These are phyloP conservation scores for Hydroisotoma schaefferi DNA, from an alignment of 2,888 invertebrate genomes.

Conservation along the genomic window DNA sequence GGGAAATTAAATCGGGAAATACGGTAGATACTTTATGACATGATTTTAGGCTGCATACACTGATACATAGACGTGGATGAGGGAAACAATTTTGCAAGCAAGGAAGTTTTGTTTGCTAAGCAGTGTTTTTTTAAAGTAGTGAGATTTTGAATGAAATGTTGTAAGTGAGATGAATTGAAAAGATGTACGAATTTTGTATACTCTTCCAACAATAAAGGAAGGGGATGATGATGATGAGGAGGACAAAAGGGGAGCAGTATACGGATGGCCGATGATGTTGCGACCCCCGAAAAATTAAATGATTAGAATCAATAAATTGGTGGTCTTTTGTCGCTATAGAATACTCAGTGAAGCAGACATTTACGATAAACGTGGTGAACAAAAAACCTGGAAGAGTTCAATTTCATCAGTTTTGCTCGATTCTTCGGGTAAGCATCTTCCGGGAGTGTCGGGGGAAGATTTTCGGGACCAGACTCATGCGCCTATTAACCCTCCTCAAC, in stretches of 20 bases:
- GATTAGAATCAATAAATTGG: conserved; percentile 50
- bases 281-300: conserved; percentile 49
- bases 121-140: too few relatives aligned
- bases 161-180: too few relatives aligned
- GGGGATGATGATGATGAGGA: conserved; percentile 17
- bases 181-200: too few relatives aligned
- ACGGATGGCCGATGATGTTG: conserved; percentile 31
- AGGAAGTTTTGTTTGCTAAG: too few relatives aligned
- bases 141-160: too few relatives aligned
- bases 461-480: conserved; percentile 1
- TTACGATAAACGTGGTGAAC: conserved; percentile 39
- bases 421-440: conserved; percentile 1
- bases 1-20: too few relatives aligned
- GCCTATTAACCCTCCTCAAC: not conserved
- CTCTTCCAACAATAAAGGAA: conserved; percentile 15
- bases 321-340: conserved; percentile 49
- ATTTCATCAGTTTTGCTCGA: conserved; percentile 4
- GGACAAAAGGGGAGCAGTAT: conserved; percentile 15
- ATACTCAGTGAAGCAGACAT: conserved; percentile 48
- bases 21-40: too few relatives aligned
- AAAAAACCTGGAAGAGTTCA: conserved; percentile 19
- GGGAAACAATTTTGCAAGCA: too few relatives aligned
- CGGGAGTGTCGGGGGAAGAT: not conserved
- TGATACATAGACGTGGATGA: too few relatives aligned
- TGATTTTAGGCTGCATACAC: too few relatives aligned